Percentiles rank a stretch among this genome's conserved stretches.
phyloP scores from a whole-genome alignment of 2,888 invertebrate genomes.

The Mesorhabditis sp. region DNA sequence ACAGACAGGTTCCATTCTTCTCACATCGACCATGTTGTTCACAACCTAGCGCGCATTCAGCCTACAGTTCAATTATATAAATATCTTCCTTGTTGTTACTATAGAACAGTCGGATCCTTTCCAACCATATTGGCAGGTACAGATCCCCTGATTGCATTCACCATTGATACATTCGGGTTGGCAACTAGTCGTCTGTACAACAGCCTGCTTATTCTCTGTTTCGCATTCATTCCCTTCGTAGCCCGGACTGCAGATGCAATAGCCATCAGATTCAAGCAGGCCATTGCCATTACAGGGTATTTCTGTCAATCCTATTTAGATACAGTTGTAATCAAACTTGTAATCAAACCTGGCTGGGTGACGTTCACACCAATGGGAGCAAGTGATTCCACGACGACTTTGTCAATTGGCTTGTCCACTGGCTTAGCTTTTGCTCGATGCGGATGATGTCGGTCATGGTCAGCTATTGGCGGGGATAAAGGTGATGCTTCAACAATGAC shows the following conservation, averaged over 20 bases:
- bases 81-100: slow-evolving; percentile 89
- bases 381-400: too few relatives aligned
- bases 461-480: neutral
- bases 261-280: slow-evolving; percentile 69
- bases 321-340: too few relatives aligned
- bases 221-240: slow-evolving; percentile 40
- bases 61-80: slow-evolving; percentile 4
- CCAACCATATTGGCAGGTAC: slow-evolving; percentile 95
- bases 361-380: too few relatives aligned
- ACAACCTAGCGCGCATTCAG: slow-evolving; percentile 71
- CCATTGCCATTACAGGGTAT: neutral
- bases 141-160: slow-evolving; percentile 67
- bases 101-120: slow-evolving; percentile 94
- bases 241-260: slow-evolving; percentile 76
- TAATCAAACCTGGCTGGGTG: too few relatives aligned
- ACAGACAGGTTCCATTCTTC: slow-evolving; percentile 82
- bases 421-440: slow-evolving; percentile 2
- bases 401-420: neutral
- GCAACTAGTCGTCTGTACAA: slow-evolving; percentile 1
- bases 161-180: slow-evolving; percentile 27
- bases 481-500: slow-evolving; percentile 3
- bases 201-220: slow-evolving; percentile 11
- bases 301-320: neutral
- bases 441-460: neutral
- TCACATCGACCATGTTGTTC: slow-evolving; percentile 94